Percentiles rank a stretch among this genome's conserved stretches.
These are phyloP conservation scores for Trinorchestia longiramus DNA, from an alignment of 1,140 invertebrate genomes.

Conservation along the genomic window DNA sequence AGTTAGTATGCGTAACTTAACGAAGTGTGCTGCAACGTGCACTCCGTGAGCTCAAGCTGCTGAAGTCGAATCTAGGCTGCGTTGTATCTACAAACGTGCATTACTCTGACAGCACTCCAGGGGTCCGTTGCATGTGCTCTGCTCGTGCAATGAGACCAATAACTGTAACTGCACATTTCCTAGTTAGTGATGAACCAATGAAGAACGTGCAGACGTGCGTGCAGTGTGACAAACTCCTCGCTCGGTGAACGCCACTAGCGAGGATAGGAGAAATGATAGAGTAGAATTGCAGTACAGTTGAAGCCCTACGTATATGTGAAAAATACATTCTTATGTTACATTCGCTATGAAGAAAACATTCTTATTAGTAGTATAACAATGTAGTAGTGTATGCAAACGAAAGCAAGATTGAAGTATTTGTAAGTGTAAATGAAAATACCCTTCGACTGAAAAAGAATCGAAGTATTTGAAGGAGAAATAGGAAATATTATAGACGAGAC, in stretches of 20 bases:
- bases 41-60: background rate
- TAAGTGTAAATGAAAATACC: background rate
- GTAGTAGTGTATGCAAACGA: background rate
- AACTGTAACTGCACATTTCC: constrained; percentile 20
- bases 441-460: background rate
- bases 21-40: background rate
- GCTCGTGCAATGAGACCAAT: background rate
- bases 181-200: background rate
- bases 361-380: background rate
- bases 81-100: background rate
- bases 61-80: background rate
- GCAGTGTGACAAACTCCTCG: background rate
- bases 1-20: background rate
- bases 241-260: background rate
- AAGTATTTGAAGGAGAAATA: background rate
- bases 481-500: background rate
- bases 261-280: background rate
- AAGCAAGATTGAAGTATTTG: background rate
- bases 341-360: background rate
- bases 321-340: too few relatives aligned
- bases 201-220: background rate
- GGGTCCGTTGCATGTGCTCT: background rate
- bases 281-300: background rate
- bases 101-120: background rate
- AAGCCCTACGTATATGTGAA: too few relatives aligned